These are phyloP conservation scores for Spodoptera picta DNA, from an alignment of 2,888 invertebrate genomes.

Conservation along the genomic window DNA sequence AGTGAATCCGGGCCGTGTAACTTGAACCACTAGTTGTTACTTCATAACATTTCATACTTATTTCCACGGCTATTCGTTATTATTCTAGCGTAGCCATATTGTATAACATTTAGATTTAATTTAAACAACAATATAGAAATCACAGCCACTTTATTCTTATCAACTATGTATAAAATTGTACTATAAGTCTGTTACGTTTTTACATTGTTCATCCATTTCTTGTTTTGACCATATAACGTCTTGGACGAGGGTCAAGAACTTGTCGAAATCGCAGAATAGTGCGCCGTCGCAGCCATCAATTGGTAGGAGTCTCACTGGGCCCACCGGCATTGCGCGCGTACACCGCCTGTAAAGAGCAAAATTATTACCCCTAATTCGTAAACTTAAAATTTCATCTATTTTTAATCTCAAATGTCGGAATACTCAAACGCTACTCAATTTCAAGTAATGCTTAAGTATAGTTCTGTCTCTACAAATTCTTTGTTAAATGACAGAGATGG, in stretches of 20 bases:
- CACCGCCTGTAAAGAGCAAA: slow-evolving; percentile 75
- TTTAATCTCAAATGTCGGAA: no score
- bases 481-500: no score
- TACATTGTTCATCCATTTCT: slow-evolving; percentile 65
- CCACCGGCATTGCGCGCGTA: slow-evolving; percentile 80
- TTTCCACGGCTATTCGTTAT: slow-evolving; percentile 7
- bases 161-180: slow-evolving; percentile 33
- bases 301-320: slow-evolving; percentile 70
- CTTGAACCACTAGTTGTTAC: not conserved
- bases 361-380: not conserved
- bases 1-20: slow-evolving; percentile 13
- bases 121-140: slow-evolving; percentile 52
- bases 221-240: slow-evolving; percentile 65
- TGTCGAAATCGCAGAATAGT: slow-evolving; percentile 83
- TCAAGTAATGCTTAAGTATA: no score
- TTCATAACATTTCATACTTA: slow-evolving; percentile 8
- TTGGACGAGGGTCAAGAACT: slow-evolving; percentile 78
- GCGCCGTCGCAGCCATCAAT: slow-evolving; percentile 82
- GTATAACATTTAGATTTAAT: slow-evolving; percentile 10
- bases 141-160: slow-evolving; percentile 74
- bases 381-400: no score
- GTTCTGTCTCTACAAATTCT: no score
- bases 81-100: not conserved
- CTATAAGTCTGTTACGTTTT: slow-evolving; percentile 42
- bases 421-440: no score